Evolutionary conservation across 2,797 vertebrate genomes (phyloP), one percentile per base, ranked within the genome.

Genomic region (Enteromius radiatus): DNA sequence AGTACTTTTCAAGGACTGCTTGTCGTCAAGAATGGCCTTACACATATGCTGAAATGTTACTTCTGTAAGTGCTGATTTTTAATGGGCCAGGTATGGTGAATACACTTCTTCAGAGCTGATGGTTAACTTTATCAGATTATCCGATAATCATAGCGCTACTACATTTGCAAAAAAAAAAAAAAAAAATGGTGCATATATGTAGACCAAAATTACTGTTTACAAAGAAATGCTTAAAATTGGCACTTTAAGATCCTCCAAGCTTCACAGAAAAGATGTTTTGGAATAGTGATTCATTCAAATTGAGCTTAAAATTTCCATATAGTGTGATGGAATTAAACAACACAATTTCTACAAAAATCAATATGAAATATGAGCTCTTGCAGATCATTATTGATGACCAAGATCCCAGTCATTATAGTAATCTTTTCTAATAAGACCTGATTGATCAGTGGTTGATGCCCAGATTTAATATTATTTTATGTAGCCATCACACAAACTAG

Each of bases 1-100:
- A 63, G 47, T 73, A 23, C 28, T 75, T 80, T 84, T 76, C 36
- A 84, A 76, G 80, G 45, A 80, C 56, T 70, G 69, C 75, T 77
- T 63, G 59, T 63, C 75, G 21, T 77, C 19, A 5, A 28, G 38
- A 64, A 77, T 77, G 75, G 75, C 41, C 75, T 47, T 77, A 8
- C 23, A 63, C 59, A 41, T 41, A 61, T 47, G 75, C 59, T 64
- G 59, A 77, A 77, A 77, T 14, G 17, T 63, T 64, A 12, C 26
- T 45, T 77, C 75, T 45, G 23, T 28, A 45, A 56, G 23, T 31
- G 75, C 15, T 5, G 10, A 19, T 69, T 79, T 79, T 68, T 49
- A 36, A 47, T 28, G 52, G 41, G 8, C 19, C 1, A 21, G 23
- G 9, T 19, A 11, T 36, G 31, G 21, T 74, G 70, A 28, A 56